These are phyloP conservation scores for Mastigias papua DNA, from an alignment of 30 jellyfish, hydroid and myxozoan genomes.

Conservation along the genomic window DNA sequence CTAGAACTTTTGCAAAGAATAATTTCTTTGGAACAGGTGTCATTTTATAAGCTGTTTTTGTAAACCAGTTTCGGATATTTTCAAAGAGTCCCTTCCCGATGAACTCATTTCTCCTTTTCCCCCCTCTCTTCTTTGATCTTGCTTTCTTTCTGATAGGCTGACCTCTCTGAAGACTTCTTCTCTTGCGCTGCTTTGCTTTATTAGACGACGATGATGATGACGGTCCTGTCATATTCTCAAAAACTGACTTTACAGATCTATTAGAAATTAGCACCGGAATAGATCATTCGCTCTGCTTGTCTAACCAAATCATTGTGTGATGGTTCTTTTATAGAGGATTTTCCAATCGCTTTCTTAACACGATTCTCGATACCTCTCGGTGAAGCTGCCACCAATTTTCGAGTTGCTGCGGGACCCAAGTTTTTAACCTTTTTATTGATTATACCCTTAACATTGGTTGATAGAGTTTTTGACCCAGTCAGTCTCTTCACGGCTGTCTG, in stretches of 20 bases:
- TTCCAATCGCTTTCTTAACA: background rate
- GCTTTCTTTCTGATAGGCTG: background rate
- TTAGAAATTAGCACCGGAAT: constrained; percentile 2
- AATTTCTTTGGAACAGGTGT: constrained; percentile 3
- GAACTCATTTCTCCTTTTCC: background rate
- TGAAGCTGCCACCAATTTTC: no score
- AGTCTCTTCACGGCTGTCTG: background rate
- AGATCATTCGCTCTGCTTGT: background rate
- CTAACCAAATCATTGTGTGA: background rate
- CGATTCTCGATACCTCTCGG: no score
- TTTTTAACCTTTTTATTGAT: background rate
- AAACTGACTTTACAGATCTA: no score
- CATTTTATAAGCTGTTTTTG: constrained; percentile 3
- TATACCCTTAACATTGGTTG: background rate
- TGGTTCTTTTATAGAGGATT: background rate
- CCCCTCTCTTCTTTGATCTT: background rate
- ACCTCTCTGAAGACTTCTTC: background rate
- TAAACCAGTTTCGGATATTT: constrained; percentile 5
- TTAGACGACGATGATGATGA: no score
- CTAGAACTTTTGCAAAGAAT: background rate
- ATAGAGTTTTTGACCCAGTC: no score
- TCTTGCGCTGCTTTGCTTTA: no score
- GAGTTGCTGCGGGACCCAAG: background rate
- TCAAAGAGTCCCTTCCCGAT: background rate
- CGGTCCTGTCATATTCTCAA: background rate